Evolutionary conservation across 2,888 invertebrate genomes (phyloP), one percentile per base, ranked within the genome.

Genomic region (Embidobia sp.): DNA sequence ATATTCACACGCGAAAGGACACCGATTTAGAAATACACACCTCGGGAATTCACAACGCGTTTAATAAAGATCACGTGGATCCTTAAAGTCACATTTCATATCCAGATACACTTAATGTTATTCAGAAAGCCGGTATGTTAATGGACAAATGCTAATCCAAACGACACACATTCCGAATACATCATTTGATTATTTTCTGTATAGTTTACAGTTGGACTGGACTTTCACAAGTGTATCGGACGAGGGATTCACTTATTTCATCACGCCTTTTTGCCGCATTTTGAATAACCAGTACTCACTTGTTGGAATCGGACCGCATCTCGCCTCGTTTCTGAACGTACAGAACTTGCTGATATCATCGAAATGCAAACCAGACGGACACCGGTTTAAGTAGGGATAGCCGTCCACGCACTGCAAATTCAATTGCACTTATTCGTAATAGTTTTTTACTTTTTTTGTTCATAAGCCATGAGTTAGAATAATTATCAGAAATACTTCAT

Each of bases 271-370:
- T 8, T 18, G 22, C 8, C 22, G 11, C 5, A 19, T 19, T 27
- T 18, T 5, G 7, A 7, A 5, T 16, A 18, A 29, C n/a, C 10
- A 1, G 8, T 63, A 93, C 94, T 94, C 92, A 97, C 97, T 97
- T 85, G 95, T 93, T 77, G 95, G 91, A 80, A 97, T 93, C 15
- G 97, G 97, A 48, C 97, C 97, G 89, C 97, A 97, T 87, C 95
- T 92, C 19, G 97, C 97, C 90, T 97, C 96, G 67, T 92, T 93
- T 90, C 96, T 95, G 90, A 97, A 97, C 1, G 96, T 97, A 89
- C 97, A 97, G 86, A 92, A 95, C 90, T 97, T 97, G 90, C 93
- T 94, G 84, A 96, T 93, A 86, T 97, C 97, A 88, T 97, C 97
- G 87, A 97, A 97, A 90, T 95, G 95, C 49, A 97, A 91, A 64